Percentiles rank a stretch among this genome's conserved stretches.
Conservation (phyloP, 2,888 invertebrate species). For the Lordiphosa fenestrarum region DNA sequence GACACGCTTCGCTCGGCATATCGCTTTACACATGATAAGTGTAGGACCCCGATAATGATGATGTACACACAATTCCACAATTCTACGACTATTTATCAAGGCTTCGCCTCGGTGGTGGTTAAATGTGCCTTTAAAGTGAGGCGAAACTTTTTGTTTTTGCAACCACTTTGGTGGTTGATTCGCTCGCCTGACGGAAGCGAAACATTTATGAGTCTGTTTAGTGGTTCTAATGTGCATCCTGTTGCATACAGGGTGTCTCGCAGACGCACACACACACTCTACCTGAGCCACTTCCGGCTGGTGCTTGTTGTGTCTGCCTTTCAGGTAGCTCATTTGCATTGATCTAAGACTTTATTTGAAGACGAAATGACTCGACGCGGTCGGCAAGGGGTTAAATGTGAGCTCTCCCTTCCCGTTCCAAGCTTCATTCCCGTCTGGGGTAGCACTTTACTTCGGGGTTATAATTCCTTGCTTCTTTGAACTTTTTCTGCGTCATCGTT, state of each 20-base stretch:
- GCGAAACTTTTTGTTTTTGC: conserved; percentile 3
- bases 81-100: not conserved
- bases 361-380: too few relatives aligned
- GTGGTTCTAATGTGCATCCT: conserved; percentile 71
- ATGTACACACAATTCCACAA: conserved; percentile 6
- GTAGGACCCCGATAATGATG: conserved; percentile 42
- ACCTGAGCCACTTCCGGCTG: conserved; percentile 67
- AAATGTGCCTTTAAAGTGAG: conserved; percentile 28
- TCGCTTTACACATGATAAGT: conserved; percentile 63
- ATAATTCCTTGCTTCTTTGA: conserved; percentile 60
- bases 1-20: conserved; percentile 44
- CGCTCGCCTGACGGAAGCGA: conserved; percentile 19
- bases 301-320: conserved; percentile 2
- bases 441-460: conserved; percentile 52
- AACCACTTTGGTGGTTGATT: conserved; percentile 23
- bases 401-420: too few relatives aligned
- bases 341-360: conserved; percentile 9
- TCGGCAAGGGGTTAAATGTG: conserved; percentile 7
- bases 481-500: conserved; percentile 73
- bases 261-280: conserved; percentile 31
- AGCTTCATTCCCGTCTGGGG: conserved; percentile 17
- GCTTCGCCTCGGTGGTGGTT: conserved; percentile 21
- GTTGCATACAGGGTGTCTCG: conserved; percentile 48
- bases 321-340: conserved; percentile 29
- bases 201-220: conserved; percentile 54